phyloP scores from a whole-genome alignment of 2,113 vertebrate genomes.

The Oxygymnocypris stewartii region DNA sequence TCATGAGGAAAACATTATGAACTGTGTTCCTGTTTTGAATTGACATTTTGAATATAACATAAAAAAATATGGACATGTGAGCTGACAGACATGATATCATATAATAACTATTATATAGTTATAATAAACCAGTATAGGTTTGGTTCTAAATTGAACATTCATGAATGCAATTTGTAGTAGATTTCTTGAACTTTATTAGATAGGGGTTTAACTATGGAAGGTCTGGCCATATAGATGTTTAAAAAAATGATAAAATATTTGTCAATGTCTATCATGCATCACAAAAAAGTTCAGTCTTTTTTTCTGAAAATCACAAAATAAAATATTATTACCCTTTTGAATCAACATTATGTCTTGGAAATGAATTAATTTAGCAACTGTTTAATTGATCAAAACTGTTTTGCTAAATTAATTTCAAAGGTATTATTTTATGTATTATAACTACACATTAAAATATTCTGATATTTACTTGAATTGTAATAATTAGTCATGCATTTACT shows the following conservation, averaged over 20 bases:
- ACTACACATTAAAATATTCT: background rate
- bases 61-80: background rate
- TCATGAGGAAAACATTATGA: conserved; percentile 18
- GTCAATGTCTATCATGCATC: background rate
- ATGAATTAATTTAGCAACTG: too few species aligned
- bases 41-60: background rate
- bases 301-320: background rate
- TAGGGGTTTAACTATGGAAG: background rate
- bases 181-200: background rate
- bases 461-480: background rate
- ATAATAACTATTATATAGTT: too few species aligned
- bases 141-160: background rate
- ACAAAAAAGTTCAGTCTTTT: background rate
- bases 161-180: background rate
- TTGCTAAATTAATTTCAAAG: background rate
- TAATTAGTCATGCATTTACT: background rate
- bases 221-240: background rate
- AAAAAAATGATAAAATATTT: background rate
- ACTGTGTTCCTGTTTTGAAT: background rate
- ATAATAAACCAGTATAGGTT: background rate
- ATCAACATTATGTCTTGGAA: background rate
- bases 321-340: background rate
- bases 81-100: background rate
- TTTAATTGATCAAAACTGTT: too few species aligned
- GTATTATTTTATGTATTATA: background rate